Evolutionary conservation across 2,888 invertebrate species (phyloP).

Genomic region (Chrysolina americana): DNA sequence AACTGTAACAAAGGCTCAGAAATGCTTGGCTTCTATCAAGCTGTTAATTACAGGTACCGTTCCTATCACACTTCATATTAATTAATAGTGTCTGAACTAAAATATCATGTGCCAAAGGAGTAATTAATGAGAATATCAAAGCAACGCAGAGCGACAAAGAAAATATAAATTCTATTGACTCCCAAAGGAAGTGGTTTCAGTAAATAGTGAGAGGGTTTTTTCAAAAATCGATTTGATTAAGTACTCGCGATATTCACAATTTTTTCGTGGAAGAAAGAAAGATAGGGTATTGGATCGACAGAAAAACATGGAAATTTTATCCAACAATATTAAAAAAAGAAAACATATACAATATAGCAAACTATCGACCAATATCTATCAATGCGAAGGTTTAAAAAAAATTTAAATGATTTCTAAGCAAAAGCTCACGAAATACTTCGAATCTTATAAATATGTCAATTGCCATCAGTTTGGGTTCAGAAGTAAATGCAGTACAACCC

Average conservation of each 20-base stretch:
- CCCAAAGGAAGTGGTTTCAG: neutral
- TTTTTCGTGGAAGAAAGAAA: neutral
- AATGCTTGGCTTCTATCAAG: neutral
- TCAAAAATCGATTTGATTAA: neutral
- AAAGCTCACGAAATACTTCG: no score
- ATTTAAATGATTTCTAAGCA: no score
- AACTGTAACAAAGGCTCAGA: neutral
- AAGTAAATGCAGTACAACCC: no score
- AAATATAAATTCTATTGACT: conserved; percentile 26
- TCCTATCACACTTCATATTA: conserved; percentile 33
- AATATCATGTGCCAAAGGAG: conserved; percentile 35
- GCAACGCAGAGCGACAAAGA: conserved; percentile 35
- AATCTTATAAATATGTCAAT: no score
- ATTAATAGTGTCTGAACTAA: conserved; percentile 34
- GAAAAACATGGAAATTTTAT: no score
- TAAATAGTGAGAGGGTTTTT: neutral
- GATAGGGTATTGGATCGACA: no score
- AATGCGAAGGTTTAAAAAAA: no score
- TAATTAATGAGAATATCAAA: conserved; percentile 39
- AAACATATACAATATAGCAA: no score
- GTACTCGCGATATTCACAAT: neutral
- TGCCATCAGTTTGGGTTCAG: no score
- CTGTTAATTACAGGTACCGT: conserved; percentile 32
- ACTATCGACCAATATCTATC: no score
- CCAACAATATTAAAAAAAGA: no score